Evolutionary conservation across 1,140 invertebrate genomes (phyloP).

Genomic region (Zaprionus nigranus): DNA sequence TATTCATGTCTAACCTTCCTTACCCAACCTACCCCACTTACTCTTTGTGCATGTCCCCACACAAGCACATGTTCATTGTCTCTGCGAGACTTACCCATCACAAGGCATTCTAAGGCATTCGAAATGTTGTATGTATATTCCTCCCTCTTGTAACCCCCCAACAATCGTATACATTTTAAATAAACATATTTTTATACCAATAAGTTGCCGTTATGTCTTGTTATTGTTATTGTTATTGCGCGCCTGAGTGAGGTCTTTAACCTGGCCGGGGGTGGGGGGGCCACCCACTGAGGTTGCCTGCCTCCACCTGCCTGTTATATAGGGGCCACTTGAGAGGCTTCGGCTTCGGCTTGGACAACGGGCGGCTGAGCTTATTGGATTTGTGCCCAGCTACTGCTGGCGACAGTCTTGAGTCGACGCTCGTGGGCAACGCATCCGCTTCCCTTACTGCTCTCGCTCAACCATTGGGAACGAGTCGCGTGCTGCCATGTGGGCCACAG

Average conservation of each 20-base stretch:
- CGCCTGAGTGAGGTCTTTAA: conserved; percentile 68
- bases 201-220: conserved; percentile 1
- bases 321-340: conserved; percentile 66
- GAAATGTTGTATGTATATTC: conserved; percentile 24
- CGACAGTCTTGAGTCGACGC: conserved; percentile 60
- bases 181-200: conserved; percentile 78
- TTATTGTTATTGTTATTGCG: conserved; percentile 8
- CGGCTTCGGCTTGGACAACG: conserved; percentile 52
- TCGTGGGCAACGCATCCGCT: conserved; percentile 40
- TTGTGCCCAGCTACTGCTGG: conserved; percentile 35
- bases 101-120: conserved; percentile 27
- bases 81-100: conserved; percentile 68
- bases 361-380: conserved; percentile 66
- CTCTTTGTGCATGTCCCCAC: conserved; percentile 28
- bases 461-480: too few species aligned
- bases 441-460: conserved; percentile 7
- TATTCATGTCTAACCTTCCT: not conserved
- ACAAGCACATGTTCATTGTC: conserved; percentile 60
- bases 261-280: conserved; percentile 21
- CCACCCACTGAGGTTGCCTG: conserved; percentile 11
- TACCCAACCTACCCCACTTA: too few species aligned
- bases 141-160: not conserved
- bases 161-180: conserved; percentile 53
- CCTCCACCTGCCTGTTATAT: conserved; percentile 26
- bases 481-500: conserved; percentile 44